Evolutionary conservation across 2,797 vertebrate genomes (phyloP).

Genomic region (Neosalanx taihuensis): DNA sequence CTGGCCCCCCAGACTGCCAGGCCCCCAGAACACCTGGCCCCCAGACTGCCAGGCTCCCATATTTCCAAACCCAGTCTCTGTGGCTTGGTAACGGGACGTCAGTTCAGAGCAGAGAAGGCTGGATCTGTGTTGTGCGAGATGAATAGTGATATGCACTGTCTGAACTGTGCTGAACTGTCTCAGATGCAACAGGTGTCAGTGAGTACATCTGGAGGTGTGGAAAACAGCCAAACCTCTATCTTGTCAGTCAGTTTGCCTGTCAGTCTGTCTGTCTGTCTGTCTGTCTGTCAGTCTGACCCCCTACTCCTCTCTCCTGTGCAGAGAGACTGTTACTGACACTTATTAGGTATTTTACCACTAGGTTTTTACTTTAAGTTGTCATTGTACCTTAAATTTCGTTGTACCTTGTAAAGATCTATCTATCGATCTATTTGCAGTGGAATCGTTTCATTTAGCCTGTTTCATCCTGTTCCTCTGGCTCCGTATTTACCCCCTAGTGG

Average conservation of each 20-base stretch:
- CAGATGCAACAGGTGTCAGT: background rate
- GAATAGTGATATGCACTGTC: background rate
- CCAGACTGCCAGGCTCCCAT: no score
- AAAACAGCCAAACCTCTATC: constrained; percentile 27
- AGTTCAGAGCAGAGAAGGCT: constrained; percentile 9
- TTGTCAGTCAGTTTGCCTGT: constrained; percentile 20
- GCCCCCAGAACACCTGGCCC: no score
- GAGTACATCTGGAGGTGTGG: constrained; percentile 30
- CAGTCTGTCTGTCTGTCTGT: background rate
- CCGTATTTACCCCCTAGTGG: background rate
- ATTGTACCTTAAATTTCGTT: no score
- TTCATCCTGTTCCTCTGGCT: background rate
- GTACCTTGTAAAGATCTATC: no score
- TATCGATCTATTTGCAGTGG: background rate
- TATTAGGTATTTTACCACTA: no score
- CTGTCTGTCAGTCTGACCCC: no score
- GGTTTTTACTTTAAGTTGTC: no score
- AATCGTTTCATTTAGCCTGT: background rate
- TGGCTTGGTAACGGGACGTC: constrained; percentile 27
- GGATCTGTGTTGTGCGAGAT: background rate
- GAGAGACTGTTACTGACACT: background rate
- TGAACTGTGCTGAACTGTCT: background rate
- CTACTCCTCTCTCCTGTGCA: background rate
- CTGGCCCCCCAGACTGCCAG: no score
- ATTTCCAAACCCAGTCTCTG: background rate